Evolutionary conservation across 2,797 vertebrate species (phyloP).

Genomic region (Malacoraja senta): DNA sequence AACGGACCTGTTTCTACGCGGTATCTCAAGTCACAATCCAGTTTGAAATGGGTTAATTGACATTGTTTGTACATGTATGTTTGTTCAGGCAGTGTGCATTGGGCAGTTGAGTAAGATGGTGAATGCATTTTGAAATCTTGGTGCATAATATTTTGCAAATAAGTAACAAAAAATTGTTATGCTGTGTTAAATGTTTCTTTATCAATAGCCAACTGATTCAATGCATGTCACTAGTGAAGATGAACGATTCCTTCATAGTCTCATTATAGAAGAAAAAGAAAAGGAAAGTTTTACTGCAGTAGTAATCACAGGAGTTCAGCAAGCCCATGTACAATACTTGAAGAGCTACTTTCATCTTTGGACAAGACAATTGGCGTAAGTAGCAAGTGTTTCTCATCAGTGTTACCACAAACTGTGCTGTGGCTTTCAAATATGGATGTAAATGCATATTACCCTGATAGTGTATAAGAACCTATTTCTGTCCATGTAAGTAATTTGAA

Average conservation of each 20-base stretch:
- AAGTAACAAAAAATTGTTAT: conserved; percentile 36
- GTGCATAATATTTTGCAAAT: not conserved
- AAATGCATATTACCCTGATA: not conserved
- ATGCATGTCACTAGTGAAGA: conserved; percentile 65
- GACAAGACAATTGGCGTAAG: conserved; percentile 83
- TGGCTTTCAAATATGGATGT: not conserved
- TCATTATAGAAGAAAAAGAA: conserved; percentile 70
- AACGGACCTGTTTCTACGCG: too few relatives aligned
- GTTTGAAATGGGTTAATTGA: not conserved
- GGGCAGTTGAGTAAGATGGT: not conserved
- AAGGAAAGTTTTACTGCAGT: conserved; percentile 81
- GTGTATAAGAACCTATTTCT: not conserved
- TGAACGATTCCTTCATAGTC: conserved; percentile 66
- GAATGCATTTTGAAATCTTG: not conserved
- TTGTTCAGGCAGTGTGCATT: not conserved
- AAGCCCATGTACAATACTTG: conserved; percentile 66
- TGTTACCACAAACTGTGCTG: not conserved
- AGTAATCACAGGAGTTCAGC: conserved; percentile 71
- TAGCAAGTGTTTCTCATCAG: conserved; percentile 39
- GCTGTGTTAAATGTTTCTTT: conserved; percentile 44
- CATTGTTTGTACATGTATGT: not conserved
- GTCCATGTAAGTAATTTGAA: too few relatives aligned
- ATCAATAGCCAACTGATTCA: conserved; percentile 66
- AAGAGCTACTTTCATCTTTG: conserved; percentile 67
- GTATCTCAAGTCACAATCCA: not conserved